phyloP scores from a whole-genome alignment of 2,113 vertebrate genomes.

The Callopanchax toddi region DNA sequence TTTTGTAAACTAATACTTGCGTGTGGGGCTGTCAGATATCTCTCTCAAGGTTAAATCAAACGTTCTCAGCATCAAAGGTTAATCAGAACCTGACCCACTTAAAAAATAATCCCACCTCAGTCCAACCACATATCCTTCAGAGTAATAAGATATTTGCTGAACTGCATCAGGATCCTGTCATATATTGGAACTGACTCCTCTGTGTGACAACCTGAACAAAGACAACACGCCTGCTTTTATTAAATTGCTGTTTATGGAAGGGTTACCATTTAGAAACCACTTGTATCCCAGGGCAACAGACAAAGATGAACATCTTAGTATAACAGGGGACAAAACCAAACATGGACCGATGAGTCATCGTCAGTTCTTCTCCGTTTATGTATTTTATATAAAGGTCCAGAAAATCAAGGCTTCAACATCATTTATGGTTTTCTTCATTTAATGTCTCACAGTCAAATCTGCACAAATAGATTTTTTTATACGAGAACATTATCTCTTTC shows the following conservation, averaged over 20 bases:
- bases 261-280: slow-evolving; percentile 30
- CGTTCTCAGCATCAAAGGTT: not conserved
- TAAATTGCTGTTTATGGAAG: slow-evolving; percentile 8
- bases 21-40: no score
- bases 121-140: not conserved
- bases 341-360: slow-evolving; percentile 37
- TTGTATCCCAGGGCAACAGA: slow-evolving; percentile 59
- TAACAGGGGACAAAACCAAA: slow-evolving; percentile 24
- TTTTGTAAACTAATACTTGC: no score
- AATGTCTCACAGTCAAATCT: not conserved
- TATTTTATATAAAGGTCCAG: slow-evolving; percentile 10
- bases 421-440: not conserved
- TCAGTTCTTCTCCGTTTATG: not conserved
- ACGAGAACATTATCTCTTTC: not conserved
- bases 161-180: not conserved
- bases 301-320: slow-evolving; percentile 26
- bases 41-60: no score
- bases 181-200: slow-evolving; percentile 8
- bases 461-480: not conserved
- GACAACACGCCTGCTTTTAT: slow-evolving; percentile 15
- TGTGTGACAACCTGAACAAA: not conserved
- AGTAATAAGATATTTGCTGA: not conserved
- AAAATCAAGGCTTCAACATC: not conserved
- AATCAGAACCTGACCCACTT: not conserved
- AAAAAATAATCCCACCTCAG: not conserved